These are phyloP conservation scores for Antedon mediterranea DNA, from an alignment of 53 echinoderm and acorn worm species.

Conservation along the genomic window DNA sequence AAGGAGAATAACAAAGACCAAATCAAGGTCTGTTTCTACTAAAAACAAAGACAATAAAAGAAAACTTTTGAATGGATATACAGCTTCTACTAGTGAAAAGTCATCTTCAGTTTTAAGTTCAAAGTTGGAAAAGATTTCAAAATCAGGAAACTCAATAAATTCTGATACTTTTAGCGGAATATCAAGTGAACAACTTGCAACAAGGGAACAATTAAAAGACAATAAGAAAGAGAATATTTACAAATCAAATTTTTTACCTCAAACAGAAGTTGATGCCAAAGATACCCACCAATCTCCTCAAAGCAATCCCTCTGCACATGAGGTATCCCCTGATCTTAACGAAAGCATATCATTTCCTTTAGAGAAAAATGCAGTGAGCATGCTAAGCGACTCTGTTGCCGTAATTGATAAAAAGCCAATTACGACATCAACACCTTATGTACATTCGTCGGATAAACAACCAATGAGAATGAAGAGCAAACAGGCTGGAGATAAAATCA, in stretches of 20 bases:
- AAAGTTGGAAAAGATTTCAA: neutral
- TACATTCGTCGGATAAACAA: neutral
- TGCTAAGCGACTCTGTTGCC: conserved; percentile 26
- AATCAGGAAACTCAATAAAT: neutral
- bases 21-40: neutral
- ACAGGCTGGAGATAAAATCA: neutral
- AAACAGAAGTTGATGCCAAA: neutral
- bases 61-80: neutral
- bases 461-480: neutral
- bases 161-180: neutral
- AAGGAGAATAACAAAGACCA: neutral
- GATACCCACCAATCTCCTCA: neutral
- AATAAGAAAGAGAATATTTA: too few species aligned
- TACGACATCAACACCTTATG: conserved; percentile 30
- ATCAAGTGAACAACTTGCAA: too few species aligned
- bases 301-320: conserved; percentile 3
- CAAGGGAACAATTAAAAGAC: too few species aligned
- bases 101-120: neutral
- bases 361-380: conserved; percentile 8
- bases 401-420: conserved; percentile 26
- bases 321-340: conserved; percentile 7
- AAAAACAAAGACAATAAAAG: neutral
- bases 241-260: neutral
- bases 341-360: conserved; percentile 8
- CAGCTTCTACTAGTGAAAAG: neutral